Evolutionary conservation across 2,888 invertebrate species (phyloP).

Genomic region (Parelbella ahira): DNA sequence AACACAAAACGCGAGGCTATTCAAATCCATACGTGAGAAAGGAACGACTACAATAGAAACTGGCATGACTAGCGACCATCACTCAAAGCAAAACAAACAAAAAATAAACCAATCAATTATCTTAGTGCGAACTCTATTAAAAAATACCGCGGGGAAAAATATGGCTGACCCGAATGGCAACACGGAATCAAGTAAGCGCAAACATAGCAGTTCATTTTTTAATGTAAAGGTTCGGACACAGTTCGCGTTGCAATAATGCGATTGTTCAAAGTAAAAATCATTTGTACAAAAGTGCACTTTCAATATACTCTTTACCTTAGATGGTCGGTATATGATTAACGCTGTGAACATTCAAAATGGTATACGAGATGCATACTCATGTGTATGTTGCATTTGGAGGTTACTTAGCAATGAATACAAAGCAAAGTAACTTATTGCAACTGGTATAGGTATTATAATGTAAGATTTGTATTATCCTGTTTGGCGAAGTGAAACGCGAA

Average conservation of each 20-base stretch:
- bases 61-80: constrained; percentile 20
- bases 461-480: too few species aligned
- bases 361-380: too few species aligned
- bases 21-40: constrained; percentile 21
- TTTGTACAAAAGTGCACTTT: too few species aligned
- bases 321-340: too few species aligned
- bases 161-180: constrained; percentile 28
- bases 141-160: constrained; percentile 26
- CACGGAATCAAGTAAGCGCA: constrained; percentile 55
- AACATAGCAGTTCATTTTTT: constrained; percentile 50
- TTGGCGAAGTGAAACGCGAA: too few species aligned
- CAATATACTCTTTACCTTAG: too few species aligned
- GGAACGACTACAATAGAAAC: constrained; percentile 14
- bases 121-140: constrained; percentile 28
- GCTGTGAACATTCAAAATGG: too few species aligned
- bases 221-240: constrained; percentile 2
- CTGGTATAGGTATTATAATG: too few species aligned
- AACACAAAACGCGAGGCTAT: constrained; percentile 6
- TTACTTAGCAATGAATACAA: too few species aligned
- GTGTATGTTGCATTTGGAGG: too few species aligned
- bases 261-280: too few species aligned
- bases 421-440: too few species aligned
- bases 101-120: constrained; percentile 27
- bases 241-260: background rate
- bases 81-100: constrained; percentile 23